phyloP scores from a whole-genome alignment of 2,888 invertebrate species.

The Eupithecia pulchellata region DNA sequence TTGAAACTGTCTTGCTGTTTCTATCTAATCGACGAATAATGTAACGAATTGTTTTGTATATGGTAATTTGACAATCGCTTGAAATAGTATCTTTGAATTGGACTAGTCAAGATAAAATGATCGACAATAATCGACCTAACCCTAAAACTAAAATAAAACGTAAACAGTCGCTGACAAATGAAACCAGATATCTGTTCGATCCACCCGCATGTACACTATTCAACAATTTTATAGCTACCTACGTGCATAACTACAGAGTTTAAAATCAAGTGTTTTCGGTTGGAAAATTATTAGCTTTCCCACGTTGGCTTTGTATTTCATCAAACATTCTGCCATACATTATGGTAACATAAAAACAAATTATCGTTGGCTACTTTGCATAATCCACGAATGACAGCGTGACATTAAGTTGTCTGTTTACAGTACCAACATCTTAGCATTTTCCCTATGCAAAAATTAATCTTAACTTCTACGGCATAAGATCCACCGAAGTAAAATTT shows the following conservation, averaged over 20 bases:
- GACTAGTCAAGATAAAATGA: background rate
- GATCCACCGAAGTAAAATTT: slow-evolving; percentile 27
- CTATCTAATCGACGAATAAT: background rate
- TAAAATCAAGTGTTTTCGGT: slow-evolving; percentile 36
- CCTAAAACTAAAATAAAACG: slow-evolving; percentile 25
- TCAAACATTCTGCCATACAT: slow-evolving; percentile 70
- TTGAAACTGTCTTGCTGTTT: background rate
- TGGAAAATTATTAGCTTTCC: slow-evolving; percentile 61
- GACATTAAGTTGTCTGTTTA: slow-evolving; percentile 74
- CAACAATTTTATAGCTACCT: slow-evolving; percentile 6
- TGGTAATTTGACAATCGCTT: background rate
- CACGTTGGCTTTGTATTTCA: slow-evolving; percentile 72
- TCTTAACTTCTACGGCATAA: slow-evolving; percentile 41
- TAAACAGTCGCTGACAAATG: slow-evolving; percentile 25
- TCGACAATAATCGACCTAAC: background rate
- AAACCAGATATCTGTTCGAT: slow-evolving; percentile 37
- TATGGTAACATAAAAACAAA: slow-evolving; percentile 76
- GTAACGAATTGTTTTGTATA: too few relatives aligned
- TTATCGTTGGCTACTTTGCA: slow-evolving; percentile 74
- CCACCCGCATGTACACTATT: slow-evolving; percentile 9
- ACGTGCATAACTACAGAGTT: slow-evolving; percentile 32
- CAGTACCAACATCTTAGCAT: slow-evolving; percentile 49
- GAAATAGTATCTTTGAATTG: background rate
- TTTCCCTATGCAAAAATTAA: slow-evolving; percentile 25
- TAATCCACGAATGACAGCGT: slow-evolving; percentile 73